These are phyloP conservation scores for Nasonia vitripennis DNA, from an alignment of 1,140 invertebrate genomes.

Conservation along the genomic window DNA sequence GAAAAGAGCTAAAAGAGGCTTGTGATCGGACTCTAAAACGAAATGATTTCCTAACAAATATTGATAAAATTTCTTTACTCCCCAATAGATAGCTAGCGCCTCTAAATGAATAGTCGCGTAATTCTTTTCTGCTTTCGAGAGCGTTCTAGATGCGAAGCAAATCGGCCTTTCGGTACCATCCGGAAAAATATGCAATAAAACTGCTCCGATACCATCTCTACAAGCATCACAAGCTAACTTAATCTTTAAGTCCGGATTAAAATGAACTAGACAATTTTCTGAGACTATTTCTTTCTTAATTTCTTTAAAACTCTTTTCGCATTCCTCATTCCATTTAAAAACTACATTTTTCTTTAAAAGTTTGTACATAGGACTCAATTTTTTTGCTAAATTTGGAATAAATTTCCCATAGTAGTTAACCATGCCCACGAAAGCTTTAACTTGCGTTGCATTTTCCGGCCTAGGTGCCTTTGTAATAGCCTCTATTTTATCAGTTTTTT, in stretches of 20 bases:
- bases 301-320: slow-evolving; percentile 65
- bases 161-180: slow-evolving; percentile 64
- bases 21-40: slow-evolving; percentile 63
- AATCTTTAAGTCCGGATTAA: slow-evolving; percentile 40
- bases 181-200: slow-evolving; percentile 59
- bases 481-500: slow-evolving; percentile 50
- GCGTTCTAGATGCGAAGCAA: slow-evolving; percentile 69
- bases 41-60: slow-evolving; percentile 66
- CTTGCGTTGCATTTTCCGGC: slow-evolving; percentile 57
- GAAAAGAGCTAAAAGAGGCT: slow-evolving; percentile 62
- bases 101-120: slow-evolving; percentile 75
- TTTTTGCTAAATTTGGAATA: slow-evolving; percentile 58
- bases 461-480: slow-evolving; percentile 56
- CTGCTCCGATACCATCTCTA: slow-evolving; percentile 60
- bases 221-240: slow-evolving; percentile 61
- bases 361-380: slow-evolving; percentile 49
- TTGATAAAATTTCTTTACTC: slow-evolving; percentile 68
- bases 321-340: slow-evolving; percentile 50
- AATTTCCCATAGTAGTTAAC: slow-evolving; percentile 63
- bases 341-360: slow-evolving; percentile 49
- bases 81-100: slow-evolving; percentile 72
- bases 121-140: slow-evolving; percentile 66
- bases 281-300: slow-evolving; percentile 62
- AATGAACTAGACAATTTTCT: slow-evolving; percentile 57
- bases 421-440: slow-evolving; percentile 63